phyloP scores from a whole-genome alignment of 1,140 invertebrate species.

The Formica selysi region DNA sequence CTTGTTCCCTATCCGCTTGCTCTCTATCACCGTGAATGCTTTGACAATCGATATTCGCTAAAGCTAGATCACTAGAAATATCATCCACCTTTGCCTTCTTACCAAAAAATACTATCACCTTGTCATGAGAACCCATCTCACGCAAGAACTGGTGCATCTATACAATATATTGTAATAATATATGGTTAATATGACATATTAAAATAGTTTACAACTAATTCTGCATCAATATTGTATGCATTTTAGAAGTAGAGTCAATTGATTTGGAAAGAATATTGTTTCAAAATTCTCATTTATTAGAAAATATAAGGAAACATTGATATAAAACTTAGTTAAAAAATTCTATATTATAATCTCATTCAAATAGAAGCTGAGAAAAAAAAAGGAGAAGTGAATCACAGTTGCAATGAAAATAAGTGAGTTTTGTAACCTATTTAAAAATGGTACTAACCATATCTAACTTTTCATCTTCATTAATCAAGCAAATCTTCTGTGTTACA shows the following conservation, averaged over 20 bases:
- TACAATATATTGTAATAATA: slow-evolving; percentile 68
- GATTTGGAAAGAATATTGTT: neutral
- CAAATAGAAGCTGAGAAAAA: neutral
- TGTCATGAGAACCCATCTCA: slow-evolving; percentile 90
- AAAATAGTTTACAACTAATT: slow-evolving; percentile 39
- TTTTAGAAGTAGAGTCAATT: slow-evolving; percentile 21
- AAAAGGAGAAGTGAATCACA: neutral
- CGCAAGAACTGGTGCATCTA: slow-evolving; percentile 88
- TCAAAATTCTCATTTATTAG: slow-evolving; percentile 21
- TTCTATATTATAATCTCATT: neutral
- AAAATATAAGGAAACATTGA: slow-evolving; percentile 26
- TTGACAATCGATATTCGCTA: slow-evolving; percentile 90
- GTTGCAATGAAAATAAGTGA: neutral
- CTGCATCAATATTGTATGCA: neutral
- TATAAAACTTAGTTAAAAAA: neutral
- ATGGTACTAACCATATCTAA: slow-evolving; percentile 85
- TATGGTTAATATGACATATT: slow-evolving; percentile 37
- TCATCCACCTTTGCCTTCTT: slow-evolving; percentile 94
- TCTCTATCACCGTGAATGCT: slow-evolving; percentile 96
- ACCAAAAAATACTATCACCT: slow-evolving; percentile 95
- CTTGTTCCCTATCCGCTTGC: slow-evolving; percentile 94
- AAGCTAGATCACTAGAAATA: slow-evolving; percentile 91
- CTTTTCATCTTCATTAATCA: slow-evolving; percentile 92
- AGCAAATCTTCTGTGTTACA: slow-evolving; percentile 92
- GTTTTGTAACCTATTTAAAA: slow-evolving; percentile 12